phyloP scores from a whole-genome alignment of 2,797 vertebrate species.

The Centroberyx gerrardi region DNA sequence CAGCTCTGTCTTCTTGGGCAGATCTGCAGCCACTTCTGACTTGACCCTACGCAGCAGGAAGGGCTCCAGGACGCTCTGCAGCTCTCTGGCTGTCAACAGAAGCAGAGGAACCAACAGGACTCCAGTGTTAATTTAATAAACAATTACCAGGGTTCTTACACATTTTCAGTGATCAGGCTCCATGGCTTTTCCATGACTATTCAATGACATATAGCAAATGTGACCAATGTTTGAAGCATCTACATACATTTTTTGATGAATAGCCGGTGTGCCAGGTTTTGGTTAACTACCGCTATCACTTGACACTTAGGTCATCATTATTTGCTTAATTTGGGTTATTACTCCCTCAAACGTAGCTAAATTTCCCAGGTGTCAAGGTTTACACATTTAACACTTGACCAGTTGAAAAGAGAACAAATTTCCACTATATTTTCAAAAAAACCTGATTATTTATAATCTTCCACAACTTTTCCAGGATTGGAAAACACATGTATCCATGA shows the following conservation, averaged over 20 bases:
- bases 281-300: background rate
- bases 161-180: background rate
- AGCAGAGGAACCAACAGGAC: background rate
- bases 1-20: conserved; percentile 92
- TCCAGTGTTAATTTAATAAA: background rate
- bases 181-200: too few species aligned
- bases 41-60: conserved; percentile 94
- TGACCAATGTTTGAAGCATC: too few species aligned
- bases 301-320: too few species aligned
- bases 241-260: too few species aligned
- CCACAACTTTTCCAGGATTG: background rate
- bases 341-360: too few species aligned
- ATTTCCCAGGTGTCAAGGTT: too few species aligned
- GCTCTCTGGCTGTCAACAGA: conserved; percentile 85
- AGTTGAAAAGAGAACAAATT: background rate
- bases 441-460: background rate
- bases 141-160: background rate
- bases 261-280: too few species aligned
- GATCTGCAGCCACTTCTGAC: conserved; percentile 89
- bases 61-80: conserved; percentile 90
- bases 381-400: background rate
- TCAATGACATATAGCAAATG: too few species aligned
- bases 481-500: background rate
- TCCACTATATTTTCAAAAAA: background rate
- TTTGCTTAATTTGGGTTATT: too few species aligned